A percentile compares a stretch with the other conserved stretches of the same genome.
phyloP scores from a whole-genome alignment of 53 echinoderm and acorn worm species.

The Paelopatides confundens region DNA sequence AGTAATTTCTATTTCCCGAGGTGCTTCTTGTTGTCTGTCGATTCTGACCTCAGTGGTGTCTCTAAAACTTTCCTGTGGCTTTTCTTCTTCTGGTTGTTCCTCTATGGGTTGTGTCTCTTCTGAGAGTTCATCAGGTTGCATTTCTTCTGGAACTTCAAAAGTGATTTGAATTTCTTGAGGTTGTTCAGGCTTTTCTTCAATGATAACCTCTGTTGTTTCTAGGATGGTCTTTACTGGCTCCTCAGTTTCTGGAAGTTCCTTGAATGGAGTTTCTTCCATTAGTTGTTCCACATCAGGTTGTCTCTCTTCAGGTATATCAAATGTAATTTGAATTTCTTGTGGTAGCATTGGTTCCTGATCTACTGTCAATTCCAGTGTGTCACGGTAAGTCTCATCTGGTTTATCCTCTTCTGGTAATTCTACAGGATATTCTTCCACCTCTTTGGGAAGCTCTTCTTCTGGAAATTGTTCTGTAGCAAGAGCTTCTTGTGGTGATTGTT shows the following conservation, averaged over 20 bases:
- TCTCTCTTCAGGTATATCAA: slow-evolving; percentile 14
- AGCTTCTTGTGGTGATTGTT: background rate
- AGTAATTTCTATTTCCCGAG: slow-evolving; percentile 58
- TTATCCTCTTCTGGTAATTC: slow-evolving; percentile 20
- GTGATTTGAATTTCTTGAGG: slow-evolving; percentile 26
- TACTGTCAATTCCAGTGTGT: background rate
- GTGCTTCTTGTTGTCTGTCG: slow-evolving; percentile 27
- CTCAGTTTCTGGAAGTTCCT: slow-evolving; percentile 17
- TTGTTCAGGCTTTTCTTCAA: slow-evolving; percentile 41
- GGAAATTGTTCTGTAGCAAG: background rate
- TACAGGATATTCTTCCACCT: slow-evolving; percentile 22
- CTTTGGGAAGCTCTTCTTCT: slow-evolving; percentile 14
- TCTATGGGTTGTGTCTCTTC: slow-evolving; percentile 26
- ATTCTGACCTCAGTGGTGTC: background rate
- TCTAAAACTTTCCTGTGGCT: background rate
- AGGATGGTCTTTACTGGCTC: background rate
- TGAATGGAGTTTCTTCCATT: slow-evolving; percentile 11
- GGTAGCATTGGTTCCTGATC: background rate
- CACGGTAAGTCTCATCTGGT: slow-evolving; percentile 1
- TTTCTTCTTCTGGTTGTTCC: slow-evolving; percentile 12
- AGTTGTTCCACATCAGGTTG: background rate
- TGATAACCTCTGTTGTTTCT: background rate
- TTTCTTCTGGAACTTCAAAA: slow-evolving; percentile 39
- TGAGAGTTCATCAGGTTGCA: slow-evolving; percentile 32
- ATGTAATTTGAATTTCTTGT: slow-evolving; percentile 10